Evolutionary conservation across 2,888 invertebrate species (phyloP).

Genomic region (Andrena dorsata): DNA sequence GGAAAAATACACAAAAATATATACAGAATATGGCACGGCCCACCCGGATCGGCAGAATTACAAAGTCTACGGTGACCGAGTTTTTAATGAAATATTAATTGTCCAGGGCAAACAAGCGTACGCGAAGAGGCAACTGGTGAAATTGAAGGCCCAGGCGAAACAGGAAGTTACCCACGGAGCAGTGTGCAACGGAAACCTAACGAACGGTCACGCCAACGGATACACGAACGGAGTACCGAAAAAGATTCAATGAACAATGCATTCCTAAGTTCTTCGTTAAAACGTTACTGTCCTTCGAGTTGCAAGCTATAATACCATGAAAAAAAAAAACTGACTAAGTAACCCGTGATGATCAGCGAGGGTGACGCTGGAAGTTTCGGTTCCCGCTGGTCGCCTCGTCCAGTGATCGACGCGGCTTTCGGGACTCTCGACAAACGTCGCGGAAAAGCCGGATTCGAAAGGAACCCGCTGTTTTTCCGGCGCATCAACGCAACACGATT

Average conservation of each 20-base stretch:
- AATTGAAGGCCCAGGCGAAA: constrained; percentile 58
- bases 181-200: constrained; percentile 64
- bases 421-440: neutral
- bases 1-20: no score
- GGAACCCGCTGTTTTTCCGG: constrained; percentile 24
- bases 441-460: constrained; percentile 6
- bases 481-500: constrained; percentile 34
- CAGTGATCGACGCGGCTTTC: constrained; percentile 1
- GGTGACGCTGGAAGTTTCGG: constrained; percentile 3
- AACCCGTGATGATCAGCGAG: constrained; percentile 11
- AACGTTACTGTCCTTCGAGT: constrained; percentile 1
- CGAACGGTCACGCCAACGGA: constrained; percentile 79
- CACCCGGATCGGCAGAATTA: no score
- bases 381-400: constrained; percentile 17
- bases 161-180: constrained; percentile 27
- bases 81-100: neutral
- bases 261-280: constrained; percentile 20
- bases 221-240: constrained; percentile 78
- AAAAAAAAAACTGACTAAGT: constrained; percentile 11
- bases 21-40: no score
- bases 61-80: no score
- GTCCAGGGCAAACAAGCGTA: constrained; percentile 82
- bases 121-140: constrained; percentile 74
- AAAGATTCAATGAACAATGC: constrained; percentile 77
- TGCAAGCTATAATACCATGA: constrained; percentile 3